These are phyloP conservation scores for Dicaeum eximium DNA, from an alignment of 2,113 vertebrate genomes.

Conservation along the genomic window DNA sequence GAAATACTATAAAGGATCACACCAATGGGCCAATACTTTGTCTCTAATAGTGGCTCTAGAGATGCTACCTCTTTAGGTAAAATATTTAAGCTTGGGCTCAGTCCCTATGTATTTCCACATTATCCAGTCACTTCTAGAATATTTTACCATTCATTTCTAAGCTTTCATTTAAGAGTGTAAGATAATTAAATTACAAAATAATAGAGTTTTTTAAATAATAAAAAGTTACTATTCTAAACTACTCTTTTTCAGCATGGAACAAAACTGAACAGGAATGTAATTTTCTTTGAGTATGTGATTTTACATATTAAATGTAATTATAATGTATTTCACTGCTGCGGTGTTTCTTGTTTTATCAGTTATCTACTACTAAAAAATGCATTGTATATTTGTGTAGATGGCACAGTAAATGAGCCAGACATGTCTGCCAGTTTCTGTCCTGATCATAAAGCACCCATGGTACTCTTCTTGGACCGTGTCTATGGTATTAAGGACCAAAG, in stretches of 20 bases:
- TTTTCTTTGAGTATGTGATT: neutral
- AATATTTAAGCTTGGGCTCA: neutral
- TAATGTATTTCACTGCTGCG: neutral
- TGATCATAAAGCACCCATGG: slow-evolving; percentile 98
- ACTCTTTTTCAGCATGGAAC: neutral
- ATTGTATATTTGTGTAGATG: slow-evolving; percentile 77
- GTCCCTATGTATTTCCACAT: neutral
- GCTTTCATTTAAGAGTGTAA: neutral
- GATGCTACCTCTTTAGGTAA: neutral
- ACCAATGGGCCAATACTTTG: neutral
- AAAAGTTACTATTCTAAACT: neutral
- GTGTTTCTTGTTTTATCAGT: neutral
- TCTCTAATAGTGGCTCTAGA: neutral
- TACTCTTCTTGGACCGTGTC: slow-evolving; percentile 95
- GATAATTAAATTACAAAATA: neutral
- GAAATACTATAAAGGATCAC: neutral
- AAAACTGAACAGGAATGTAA: neutral
- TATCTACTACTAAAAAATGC: neutral
- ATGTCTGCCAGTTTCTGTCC: slow-evolving; percentile 96
- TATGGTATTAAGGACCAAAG: slow-evolving; percentile 95
- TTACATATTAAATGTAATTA: neutral
- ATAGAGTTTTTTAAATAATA: neutral
- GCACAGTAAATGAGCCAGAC: slow-evolving; percentile 88
- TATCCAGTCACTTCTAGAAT: neutral
- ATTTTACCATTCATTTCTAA: neutral